Conservation (phyloP, 1,140 invertebrate genomes). For the Hypsibius dujardini region DNA sequence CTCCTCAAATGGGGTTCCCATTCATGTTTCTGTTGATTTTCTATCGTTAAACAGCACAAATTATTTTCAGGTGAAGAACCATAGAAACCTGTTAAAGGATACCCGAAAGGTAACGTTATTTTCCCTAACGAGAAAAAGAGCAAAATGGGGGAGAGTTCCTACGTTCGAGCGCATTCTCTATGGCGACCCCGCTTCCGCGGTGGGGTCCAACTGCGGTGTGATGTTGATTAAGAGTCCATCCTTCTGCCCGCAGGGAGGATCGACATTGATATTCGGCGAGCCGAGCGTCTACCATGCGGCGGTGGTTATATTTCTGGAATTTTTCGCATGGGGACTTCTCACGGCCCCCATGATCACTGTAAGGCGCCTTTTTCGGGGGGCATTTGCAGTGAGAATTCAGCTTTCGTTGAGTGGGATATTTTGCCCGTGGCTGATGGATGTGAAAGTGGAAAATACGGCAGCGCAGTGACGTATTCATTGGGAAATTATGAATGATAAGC, state of each 20-base stretch:
- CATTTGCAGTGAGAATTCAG: too few species aligned
- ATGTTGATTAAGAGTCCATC: background rate
- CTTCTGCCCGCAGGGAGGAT: conserved; percentile 9
- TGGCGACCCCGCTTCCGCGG: background rate
- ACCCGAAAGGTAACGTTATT: background rate
- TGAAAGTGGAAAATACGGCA: too few species aligned
- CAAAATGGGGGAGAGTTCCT: background rate
- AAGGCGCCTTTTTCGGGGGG: conserved; percentile 28
- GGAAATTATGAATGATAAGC: too few species aligned
- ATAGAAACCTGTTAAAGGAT: conserved; percentile 9
- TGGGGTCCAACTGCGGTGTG: background rate
- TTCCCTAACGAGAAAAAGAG: background rate
- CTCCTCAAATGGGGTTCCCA: background rate
- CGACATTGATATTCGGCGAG: conserved; percentile 44
- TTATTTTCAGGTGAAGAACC: background rate
- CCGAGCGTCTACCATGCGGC: conserved; percentile 92
- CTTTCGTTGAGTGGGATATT: too few species aligned
- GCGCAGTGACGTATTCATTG: too few species aligned
- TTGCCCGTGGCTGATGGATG: too few species aligned
- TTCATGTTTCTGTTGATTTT: background rate
- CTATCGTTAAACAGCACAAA: background rate
- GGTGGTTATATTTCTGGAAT: conserved; percentile 96
- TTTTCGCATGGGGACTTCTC: conserved; percentile 95
- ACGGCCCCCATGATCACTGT: conserved; percentile 95
- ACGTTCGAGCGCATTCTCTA: background rate